phyloP scores from a whole-genome alignment of 2,113 vertebrate species.

The Myiopsitta monachus region DNA sequence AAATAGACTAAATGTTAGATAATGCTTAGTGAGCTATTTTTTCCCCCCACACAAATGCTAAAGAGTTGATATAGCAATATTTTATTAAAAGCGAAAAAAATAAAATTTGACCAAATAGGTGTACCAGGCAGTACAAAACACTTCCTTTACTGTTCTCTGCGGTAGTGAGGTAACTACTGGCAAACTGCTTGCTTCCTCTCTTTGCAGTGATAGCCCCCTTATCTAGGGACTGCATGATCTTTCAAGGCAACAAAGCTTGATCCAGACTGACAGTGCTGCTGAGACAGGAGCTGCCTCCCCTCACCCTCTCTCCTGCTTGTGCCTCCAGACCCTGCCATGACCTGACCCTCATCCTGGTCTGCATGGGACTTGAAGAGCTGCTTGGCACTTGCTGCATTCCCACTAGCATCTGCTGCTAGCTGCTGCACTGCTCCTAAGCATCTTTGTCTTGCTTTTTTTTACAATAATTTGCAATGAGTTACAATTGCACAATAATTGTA shows the following conservation, averaged over 20 bases:
- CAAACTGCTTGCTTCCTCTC: background rate
- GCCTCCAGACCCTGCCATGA: background rate
- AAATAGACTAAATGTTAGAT: background rate
- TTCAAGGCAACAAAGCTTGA: background rate
- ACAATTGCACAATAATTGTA: background rate
- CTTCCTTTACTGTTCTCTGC: background rate
- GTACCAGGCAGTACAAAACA: background rate
- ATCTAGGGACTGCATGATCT: background rate
- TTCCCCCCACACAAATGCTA: background rate
- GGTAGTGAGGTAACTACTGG: background rate
- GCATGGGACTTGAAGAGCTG: background rate
- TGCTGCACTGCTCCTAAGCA: background rate
- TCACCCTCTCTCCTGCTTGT: background rate
- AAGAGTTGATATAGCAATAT: background rate
- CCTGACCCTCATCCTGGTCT: fast-evolving
- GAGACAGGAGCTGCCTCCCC: background rate
- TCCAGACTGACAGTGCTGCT: background rate
- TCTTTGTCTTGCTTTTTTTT: background rate
- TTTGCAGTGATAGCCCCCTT: background rate
- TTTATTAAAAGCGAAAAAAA: background rate
- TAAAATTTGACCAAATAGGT: background rate
- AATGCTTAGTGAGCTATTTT: background rate
- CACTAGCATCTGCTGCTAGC: background rate
- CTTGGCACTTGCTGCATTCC: background rate
- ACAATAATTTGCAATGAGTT: background rate